phyloP scores from a whole-genome alignment of 2,113 vertebrate species.

The Isurus oxyrinchus region DNA sequence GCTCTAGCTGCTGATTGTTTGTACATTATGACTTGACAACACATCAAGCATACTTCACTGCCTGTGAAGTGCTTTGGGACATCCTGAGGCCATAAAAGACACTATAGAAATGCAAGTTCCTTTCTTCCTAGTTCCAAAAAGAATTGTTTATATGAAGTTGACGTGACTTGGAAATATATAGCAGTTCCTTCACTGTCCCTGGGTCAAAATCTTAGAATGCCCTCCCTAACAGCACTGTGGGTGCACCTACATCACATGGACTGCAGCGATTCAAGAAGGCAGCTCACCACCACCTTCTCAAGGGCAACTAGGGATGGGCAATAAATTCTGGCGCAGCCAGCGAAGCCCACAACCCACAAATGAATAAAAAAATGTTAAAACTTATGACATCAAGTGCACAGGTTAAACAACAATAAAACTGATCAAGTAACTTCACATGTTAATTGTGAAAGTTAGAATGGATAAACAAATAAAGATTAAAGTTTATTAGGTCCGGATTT shows the following conservation, averaged over 20 bases:
- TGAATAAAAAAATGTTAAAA: not conserved
- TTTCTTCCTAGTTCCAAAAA: not conserved
- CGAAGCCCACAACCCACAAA: too few relatives aligned
- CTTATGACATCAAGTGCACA: not conserved
- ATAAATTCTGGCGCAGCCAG: too few relatives aligned
- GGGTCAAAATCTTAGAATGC: too few relatives aligned
- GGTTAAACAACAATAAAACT: not conserved
- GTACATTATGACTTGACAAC: not conserved
- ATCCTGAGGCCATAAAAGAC: too few relatives aligned
- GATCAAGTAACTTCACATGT: not conserved
- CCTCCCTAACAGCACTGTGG: too few relatives aligned
- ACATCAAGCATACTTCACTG: not conserved
- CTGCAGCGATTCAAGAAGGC: too few relatives aligned
- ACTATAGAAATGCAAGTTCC: not conserved
- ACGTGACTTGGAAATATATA: too few relatives aligned
- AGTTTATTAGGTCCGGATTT: not conserved
- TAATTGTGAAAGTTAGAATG: not conserved
- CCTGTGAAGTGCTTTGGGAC: not conserved
- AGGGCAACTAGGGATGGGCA: too few relatives aligned
- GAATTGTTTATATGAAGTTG: not conserved
- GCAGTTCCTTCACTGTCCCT: not conserved
- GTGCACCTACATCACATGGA: too few relatives aligned
- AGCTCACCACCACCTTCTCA: too few relatives aligned
- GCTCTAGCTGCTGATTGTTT: not conserved
- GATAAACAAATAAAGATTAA: not conserved